Base-by-base conservation (phyloP, 2,797 vertebrate species). In the Clarias platycephalus region DNA sequence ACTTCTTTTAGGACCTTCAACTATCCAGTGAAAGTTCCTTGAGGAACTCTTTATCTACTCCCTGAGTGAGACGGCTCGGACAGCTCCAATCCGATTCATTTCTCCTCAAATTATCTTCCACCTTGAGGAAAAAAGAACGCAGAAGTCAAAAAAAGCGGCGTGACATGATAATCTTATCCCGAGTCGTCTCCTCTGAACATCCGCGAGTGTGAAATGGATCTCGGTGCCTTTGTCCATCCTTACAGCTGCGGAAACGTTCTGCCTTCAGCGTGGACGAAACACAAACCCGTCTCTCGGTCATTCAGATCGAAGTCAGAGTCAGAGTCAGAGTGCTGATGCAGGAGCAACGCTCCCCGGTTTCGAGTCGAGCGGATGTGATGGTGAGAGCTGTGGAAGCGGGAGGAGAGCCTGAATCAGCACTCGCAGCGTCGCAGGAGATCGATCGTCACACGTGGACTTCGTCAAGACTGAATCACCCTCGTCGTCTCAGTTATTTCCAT, bases 401-500 rank as follows among this genome's bases (percentile, higher is more conserved):
- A 80, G 55, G 18, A 72, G 58, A 55, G 66, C 2, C 64, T 58
- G 58, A 24, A 63, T 55, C 80, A n/a, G 77, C 44, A 13, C 40
- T 55, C 26, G 13, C 31, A 5, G 37, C 40, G 12, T 44, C 34
- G 12, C 75, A 62, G 57, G 12, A 62, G 58, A n/a, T 62, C 53
- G 18, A 57, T 5, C 72, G 3, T 34, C 72, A 57, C 64, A 81
- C 44, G 34, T 71, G 71, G 31, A 62, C 57, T 31, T 55, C 37
- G 58, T n/a, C 66, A 58, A 60, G 57, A 58, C 83, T 55, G 81
- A 81, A 44, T 88, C 85, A 66, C 81, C n/a, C 49, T 71, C 60
- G 12, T 34, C 79, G 8, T 76, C 8, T 53, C 12, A 5, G 20
- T 79, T 53, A 67, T 81, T 71, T 28, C 34, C 57, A 49, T 81